These are phyloP conservation scores for Phataginus tetradactyla DNA, from an alignment of 2,797 vertebrate species.

Conservation along the genomic window DNA sequence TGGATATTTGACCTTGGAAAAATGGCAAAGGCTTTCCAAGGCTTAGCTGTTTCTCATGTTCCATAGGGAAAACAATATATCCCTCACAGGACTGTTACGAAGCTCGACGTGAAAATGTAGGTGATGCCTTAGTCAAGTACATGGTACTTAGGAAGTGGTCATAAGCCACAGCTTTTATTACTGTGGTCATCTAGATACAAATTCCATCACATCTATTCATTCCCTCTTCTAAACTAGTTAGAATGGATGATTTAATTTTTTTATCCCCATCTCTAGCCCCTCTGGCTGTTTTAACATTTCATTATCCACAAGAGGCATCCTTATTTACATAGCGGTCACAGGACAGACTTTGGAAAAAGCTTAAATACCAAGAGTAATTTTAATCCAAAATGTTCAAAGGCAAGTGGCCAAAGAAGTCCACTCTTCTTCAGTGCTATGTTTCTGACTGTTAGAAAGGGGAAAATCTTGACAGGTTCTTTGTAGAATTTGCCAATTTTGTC, in stretches of 20 bases:
- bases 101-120: neutral
- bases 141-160: neutral
- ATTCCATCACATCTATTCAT: neutral
- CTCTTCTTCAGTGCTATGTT: neutral
- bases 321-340: neutral
- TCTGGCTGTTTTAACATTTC: neutral
- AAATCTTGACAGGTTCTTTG: neutral
- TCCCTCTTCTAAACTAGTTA: neutral
- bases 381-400: neutral
- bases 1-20: neutral
- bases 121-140: neutral
- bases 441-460: neutral
- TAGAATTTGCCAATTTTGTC: neutral
- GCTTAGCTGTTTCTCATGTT: neutral
- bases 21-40: neutral
- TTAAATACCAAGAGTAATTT: neutral
- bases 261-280: neutral
- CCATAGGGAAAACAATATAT: neutral
- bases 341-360: neutral
- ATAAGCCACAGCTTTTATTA: neutral
- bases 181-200: neutral
- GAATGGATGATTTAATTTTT: neutral
- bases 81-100: neutral
- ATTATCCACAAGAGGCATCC: neutral
- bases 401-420: neutral